Evolutionary conservation across 2,888 invertebrate species (phyloP).

Genomic region (Cosmorhoe ocellata): DNA sequence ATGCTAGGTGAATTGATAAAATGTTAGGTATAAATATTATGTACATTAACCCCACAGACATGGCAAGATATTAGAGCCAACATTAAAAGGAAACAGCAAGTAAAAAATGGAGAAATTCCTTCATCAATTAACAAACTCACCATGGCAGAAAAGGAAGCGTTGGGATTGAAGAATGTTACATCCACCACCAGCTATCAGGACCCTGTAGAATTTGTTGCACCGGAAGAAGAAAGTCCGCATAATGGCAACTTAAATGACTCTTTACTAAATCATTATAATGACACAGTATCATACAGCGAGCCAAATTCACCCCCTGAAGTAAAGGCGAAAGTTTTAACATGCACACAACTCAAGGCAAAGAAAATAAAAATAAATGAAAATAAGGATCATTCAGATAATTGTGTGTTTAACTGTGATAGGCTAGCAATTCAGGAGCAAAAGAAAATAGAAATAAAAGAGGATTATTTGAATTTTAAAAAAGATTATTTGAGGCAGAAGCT

Average conservation of each 20-base stretch:
- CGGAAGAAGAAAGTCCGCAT: constrained; percentile 44
- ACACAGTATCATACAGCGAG: constrained; percentile 52
- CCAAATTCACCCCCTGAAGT: constrained; percentile 55
- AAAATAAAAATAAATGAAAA: constrained; percentile 39
- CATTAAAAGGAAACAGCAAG: constrained; percentile 57
- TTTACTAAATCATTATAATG: constrained; percentile 40
- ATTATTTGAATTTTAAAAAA: constrained; percentile 70
- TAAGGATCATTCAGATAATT: constrained; percentile 49
- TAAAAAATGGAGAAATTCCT: constrained; percentile 50
- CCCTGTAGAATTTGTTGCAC: constrained; percentile 51
- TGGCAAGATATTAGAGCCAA: constrained; percentile 73
- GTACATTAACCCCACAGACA: too few species aligned
- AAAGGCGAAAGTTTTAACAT: constrained; percentile 44
- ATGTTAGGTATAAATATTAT: too few species aligned
- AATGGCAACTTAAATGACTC: too few species aligned
- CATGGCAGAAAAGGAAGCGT: constrained; percentile 56
- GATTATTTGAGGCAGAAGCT: constrained; percentile 71
- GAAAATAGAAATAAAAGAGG: constrained; percentile 67
- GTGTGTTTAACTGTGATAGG: constrained; percentile 65
- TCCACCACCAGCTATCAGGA: constrained; percentile 50
- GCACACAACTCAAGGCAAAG: constrained; percentile 27
- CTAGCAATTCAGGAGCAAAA: constrained; percentile 62
- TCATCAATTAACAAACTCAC: constrained; percentile 50
- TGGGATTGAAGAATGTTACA: constrained; percentile 56
- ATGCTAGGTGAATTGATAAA: too few species aligned